Base-by-base conservation (phyloP, 2,888 invertebrate genomes). In the Aphidius colemani region DNA sequence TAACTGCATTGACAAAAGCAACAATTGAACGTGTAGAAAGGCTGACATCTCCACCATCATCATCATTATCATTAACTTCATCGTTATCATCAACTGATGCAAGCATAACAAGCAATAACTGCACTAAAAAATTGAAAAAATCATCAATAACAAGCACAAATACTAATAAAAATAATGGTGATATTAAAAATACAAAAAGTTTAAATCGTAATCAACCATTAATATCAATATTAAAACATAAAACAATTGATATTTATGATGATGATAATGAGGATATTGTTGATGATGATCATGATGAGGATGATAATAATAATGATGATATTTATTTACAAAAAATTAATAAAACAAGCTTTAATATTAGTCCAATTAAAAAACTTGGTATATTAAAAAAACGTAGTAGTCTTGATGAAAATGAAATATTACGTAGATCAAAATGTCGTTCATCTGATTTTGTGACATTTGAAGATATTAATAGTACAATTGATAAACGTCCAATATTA, bases 341-440 rank as follows among this genome's bases (percentile, higher is more conserved):
- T 18, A 18, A 30, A 30, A 30, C 30, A 30, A 30, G 5, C 5
- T 3, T 30, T 5, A 30, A 30, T 30, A 30, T 30, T 30, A 30
- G 5, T 30, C 30, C 30, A 30, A 30, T 30, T 30, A 30, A 89
- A 70, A 88, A 89, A 61, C 91, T 91, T 80, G 93, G 93, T 53
- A 94, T 93, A 76, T 84, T 93, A 69, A 94, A 93, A 82, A 94
- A 93, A 83, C 88, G 93, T 44, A 88, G 92, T 63, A 93, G 93
- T 75, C 84, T 94, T 70, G 93, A 94, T 72, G 94, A 94, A 78
- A 89, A 88, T 39, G 89, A 90, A 80, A 90, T 90, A 60, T 84
- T 89, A 68, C 83, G 89, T 53, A 86, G 89, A 70, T 30, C 30
- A 30, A 85, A 90, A 60, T 90, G 89, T 62, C 89, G 89, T 71